phyloP scores from a whole-genome alignment of 2,888 invertebrate species.

The Eugnorisma glareosa region DNA sequence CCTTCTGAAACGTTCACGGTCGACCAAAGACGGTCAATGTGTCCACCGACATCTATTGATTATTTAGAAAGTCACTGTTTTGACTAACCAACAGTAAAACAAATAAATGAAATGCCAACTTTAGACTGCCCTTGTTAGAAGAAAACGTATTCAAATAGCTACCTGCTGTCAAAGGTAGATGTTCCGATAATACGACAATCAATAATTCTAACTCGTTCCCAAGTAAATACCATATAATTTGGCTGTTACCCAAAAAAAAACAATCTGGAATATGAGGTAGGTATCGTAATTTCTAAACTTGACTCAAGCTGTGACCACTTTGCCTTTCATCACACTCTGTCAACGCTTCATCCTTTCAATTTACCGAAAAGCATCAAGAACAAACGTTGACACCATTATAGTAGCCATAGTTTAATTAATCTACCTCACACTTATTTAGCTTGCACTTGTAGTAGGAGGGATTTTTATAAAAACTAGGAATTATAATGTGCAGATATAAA shows the following conservation, averaged over 20 bases:
- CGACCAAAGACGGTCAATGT: constrained; percentile 56
- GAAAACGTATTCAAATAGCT: constrained; percentile 1
- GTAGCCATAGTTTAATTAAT: neutral
- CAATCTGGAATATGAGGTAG: neutral
- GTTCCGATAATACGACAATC: neutral
- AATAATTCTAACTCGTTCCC: constrained; percentile 4
- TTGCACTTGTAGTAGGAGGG: neutral
- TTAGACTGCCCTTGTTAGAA: neutral
- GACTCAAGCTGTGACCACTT: neutral
- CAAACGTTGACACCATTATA: neutral
- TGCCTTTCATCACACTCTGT: neutral
- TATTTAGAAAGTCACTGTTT: constrained; percentile 40
- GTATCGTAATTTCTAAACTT: neutral
- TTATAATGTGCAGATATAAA: neutral
- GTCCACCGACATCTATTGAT: constrained; percentile 19
- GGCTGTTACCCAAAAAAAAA: constrained; percentile 4
- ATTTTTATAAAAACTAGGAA: neutral
- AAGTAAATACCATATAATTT: constrained; percentile 19
- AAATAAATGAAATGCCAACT: neutral
- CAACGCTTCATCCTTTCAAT: neutral
- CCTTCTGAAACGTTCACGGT: constrained; percentile 69
- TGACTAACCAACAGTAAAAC: constrained; percentile 8
- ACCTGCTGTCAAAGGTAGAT: constrained; percentile 14
- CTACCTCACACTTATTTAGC: neutral
- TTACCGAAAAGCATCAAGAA: neutral